Conservation (phyloP, 2,113 vertebrate genomes). For the Vireo altiloquus region DNA sequence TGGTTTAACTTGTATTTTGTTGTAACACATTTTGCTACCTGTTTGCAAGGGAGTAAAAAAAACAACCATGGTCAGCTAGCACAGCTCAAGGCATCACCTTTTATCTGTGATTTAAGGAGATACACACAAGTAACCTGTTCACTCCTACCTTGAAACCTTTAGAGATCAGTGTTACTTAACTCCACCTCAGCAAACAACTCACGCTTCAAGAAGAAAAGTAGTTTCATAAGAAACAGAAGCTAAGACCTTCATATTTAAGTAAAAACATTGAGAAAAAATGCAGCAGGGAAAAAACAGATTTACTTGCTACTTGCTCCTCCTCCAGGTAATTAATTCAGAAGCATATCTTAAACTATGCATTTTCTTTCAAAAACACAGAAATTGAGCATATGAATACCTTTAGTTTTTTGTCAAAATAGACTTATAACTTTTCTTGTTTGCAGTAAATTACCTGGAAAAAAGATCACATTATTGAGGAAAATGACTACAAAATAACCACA, state of each 20-base stretch:
- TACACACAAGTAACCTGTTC: background rate
- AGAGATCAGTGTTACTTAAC: background rate
- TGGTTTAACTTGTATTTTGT: background rate
- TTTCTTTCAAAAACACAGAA: background rate
- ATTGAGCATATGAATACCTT: background rate
- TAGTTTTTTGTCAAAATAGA: background rate
- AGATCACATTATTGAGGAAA: background rate
- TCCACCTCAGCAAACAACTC: background rate
- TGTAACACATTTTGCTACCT: background rate
- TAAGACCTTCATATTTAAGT: background rate
- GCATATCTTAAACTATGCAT: background rate
- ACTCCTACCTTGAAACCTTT: fast-evolving
- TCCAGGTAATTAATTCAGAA: background rate
- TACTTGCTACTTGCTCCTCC: background rate
- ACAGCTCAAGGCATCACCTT: background rate
- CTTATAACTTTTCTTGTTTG: background rate
- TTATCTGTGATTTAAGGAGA: background rate
- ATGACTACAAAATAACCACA: background rate
- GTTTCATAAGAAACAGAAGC: background rate
- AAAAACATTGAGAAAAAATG: background rate
- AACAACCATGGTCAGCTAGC: background rate
- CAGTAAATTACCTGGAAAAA: background rate
- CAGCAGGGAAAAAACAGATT: background rate
- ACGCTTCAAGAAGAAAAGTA: background rate
- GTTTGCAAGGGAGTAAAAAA: background rate